Evolutionary conservation across 1,140 invertebrate species (phyloP), one percentile per base, ranked within the genome.

Genomic region (Psix sp.): DNA sequence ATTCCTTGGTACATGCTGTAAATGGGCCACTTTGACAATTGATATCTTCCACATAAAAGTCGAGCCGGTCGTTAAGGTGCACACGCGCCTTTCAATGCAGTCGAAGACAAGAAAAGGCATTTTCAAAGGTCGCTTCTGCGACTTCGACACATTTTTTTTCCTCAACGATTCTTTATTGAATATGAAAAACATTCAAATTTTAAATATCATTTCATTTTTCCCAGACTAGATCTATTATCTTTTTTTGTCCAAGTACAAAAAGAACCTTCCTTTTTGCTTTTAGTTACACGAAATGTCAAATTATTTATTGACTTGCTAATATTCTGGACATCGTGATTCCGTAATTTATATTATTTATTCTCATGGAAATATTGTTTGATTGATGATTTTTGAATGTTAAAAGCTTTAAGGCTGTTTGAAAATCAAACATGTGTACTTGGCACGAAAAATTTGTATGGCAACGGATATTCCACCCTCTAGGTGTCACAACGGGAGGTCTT

Each of bases 11-110:
- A 49, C 20, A 56, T 45, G 14, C 11, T 18, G 15, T 35, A 49
- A 56, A 56, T 56, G 36, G 43, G 51, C 31, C 42, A 57, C 51
- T 49, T 56, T 48, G 43, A 66, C 62, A 66, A 66, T 56, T 65
- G 60, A 65, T 57, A 49, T 56, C 43, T 57, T 66, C 13, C 36
- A 35, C 29, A 56, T 21, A 48, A 66, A 66, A 66, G 51, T 66
- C 62, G 42, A 48, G 43, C 5, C 15, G 5, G 5, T 26, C 21
- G 33, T 45, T 57, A 57, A 57, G 52, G 29, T 57, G 49, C 20
- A 36, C 45, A 36, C 45, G 35, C 14, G 21, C 40, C 10, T 40
- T 15, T 39, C 20, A 38, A 13, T 35, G 11, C n/a, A 11, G n/a
- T 21, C 14, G n/a, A 36, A 48, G 45, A 36, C 45, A 26, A 18